Percentiles rank a stretch among this genome's conserved stretches.
phyloP scores from a whole-genome alignment of 2,113 vertebrate genomes.

The Antigone vipio region DNA sequence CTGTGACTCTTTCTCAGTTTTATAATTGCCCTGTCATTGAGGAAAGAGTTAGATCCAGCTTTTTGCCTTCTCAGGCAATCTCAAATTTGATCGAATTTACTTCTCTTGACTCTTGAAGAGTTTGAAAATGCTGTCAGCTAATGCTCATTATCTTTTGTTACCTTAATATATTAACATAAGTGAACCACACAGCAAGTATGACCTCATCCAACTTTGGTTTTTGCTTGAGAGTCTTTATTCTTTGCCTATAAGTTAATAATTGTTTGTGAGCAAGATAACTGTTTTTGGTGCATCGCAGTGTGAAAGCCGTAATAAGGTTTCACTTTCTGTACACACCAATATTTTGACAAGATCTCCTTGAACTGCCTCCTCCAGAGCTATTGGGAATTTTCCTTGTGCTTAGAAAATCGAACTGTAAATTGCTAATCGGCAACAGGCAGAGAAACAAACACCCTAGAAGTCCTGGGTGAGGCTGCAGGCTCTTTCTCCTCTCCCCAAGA shows the following conservation, averaged over 20 bases:
- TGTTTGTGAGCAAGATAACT: background rate
- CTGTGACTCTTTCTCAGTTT: background rate
- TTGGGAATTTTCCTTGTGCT: background rate
- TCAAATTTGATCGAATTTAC: background rate
- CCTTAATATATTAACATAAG: background rate
- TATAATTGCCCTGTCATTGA: background rate
- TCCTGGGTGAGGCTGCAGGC: background rate
- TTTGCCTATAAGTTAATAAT: background rate
- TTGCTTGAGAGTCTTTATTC: background rate
- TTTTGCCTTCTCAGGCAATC: background rate
- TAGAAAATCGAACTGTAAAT: background rate
- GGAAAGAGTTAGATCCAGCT: background rate
- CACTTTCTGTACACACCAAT: background rate
- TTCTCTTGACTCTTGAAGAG: conserved; percentile 15
- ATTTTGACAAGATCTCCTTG: conserved; percentile 38
- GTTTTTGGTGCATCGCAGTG: background rate
- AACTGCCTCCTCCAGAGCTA: background rate
- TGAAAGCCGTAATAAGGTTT: conserved; percentile 21
- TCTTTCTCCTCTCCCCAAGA: background rate
- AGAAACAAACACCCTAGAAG: background rate
- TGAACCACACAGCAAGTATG: background rate
- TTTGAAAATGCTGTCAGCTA: conserved; percentile 24
- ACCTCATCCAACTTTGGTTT: background rate
- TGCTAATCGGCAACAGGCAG: background rate
- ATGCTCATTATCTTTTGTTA: conserved; percentile 25